Evolutionary conservation across 2,797 vertebrate species (phyloP).

Genomic region (Acipenser ruthenus): DNA sequence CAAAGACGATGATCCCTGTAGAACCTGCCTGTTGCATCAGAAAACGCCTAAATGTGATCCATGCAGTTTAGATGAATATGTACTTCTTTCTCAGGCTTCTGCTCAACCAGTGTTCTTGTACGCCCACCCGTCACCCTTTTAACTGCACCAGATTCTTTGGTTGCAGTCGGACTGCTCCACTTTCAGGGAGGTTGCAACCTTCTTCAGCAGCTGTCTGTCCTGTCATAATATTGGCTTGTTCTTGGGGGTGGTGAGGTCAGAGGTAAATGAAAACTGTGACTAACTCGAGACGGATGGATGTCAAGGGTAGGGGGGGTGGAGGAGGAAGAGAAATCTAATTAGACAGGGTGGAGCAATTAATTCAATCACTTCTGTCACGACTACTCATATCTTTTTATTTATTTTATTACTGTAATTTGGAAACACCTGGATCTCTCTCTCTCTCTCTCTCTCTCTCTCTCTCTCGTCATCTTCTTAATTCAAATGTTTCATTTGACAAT

Average conservation of each 20-base stretch:
- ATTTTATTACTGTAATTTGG: slow-evolving; percentile 23
- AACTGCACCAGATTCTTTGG: slow-evolving; percentile 36
- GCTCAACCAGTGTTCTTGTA: too few relatives aligned
- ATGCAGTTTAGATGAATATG: too few relatives aligned
- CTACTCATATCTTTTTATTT: slow-evolving; percentile 3
- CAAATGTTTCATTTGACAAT: slow-evolving; percentile 22
- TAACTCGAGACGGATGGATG: slow-evolving; percentile 52
- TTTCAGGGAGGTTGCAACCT: slow-evolving; percentile 46
- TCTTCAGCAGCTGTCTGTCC: slow-evolving; percentile 48
- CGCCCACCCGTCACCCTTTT: not conserved
- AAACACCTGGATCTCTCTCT: slow-evolving; percentile 17
- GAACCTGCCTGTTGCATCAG: too few relatives aligned
- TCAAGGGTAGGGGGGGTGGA: slow-evolving; percentile 38
- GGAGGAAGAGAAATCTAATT: slow-evolving; percentile 38
- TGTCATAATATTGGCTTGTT: slow-evolving; percentile 50
- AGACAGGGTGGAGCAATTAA: slow-evolving; percentile 32
- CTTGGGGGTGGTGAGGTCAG: slow-evolving; percentile 27
- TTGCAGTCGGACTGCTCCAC: slow-evolving; percentile 53
- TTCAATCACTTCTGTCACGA: slow-evolving; percentile 23
- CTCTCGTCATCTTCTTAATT: slow-evolving; percentile 9
- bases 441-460: slow-evolving; percentile 14
- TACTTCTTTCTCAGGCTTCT: too few relatives aligned
- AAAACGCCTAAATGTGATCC: too few relatives aligned
- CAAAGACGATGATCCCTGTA: too few relatives aligned
- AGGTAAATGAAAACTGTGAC: slow-evolving; percentile 47